Percentiles rank a stretch among this genome's conserved stretches.
Conservation (phyloP, 2,888 invertebrate genomes). For the Cosmia trapezina region DNA sequence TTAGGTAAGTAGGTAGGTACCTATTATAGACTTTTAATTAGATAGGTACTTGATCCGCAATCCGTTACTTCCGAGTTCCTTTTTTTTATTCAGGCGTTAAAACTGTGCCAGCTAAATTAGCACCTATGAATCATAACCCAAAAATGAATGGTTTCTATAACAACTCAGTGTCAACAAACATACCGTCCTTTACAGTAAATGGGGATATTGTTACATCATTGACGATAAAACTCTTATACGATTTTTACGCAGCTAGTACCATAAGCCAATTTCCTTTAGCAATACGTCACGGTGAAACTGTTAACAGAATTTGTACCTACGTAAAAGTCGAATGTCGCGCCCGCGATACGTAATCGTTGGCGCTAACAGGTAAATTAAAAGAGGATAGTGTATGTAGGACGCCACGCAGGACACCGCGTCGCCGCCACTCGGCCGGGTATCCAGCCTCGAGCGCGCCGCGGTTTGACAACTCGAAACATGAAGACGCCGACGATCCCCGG, state of each 20-base stretch:
- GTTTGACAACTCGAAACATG: conserved; percentile 33
- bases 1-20: no score
- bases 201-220: conserved; percentile 12
- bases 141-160: conserved; percentile 66
- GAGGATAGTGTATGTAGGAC: conserved; percentile 16
- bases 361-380: conserved; percentile 42
- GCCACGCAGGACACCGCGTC: conserved; percentile 18
- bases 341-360: conserved; percentile 22
- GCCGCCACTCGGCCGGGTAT: conserved; percentile 38
- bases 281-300: conserved; percentile 42
- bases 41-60: neutral
- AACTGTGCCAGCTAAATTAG: conserved; percentile 40
- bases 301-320: conserved; percentile 40
- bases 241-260: conserved; percentile 8
- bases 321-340: conserved; percentile 32
- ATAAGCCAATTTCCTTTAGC: conserved; percentile 27
- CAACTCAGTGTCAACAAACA: conserved; percentile 67
- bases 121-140: conserved; percentile 45
- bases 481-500: conserved; percentile 40
- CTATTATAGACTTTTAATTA: neutral
- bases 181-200: conserved; percentile 26
- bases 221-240: neutral
- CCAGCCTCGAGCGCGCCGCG: conserved; percentile 6
- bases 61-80: neutral
- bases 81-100: conserved; percentile 23